These are phyloP conservation scores for Lophura nycthemera DNA, from an alignment of 2,113 vertebrate genomes.

Conservation along the genomic window DNA sequence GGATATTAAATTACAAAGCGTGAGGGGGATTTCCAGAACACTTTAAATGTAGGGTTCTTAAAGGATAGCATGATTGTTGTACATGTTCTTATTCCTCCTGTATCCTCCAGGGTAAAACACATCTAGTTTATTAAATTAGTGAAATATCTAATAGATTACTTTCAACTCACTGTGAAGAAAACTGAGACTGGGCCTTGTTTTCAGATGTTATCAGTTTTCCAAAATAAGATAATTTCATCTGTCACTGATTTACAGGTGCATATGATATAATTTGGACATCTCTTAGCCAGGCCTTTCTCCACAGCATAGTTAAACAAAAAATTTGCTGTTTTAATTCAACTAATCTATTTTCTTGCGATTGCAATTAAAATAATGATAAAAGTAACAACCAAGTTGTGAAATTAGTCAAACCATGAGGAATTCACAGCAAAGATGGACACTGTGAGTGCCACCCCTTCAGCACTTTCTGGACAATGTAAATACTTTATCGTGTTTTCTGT, in stretches of 20 bases:
- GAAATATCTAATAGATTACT: background rate
- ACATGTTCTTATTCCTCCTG: background rate
- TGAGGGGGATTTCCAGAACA: background rate
- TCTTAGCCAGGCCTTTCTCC: background rate
- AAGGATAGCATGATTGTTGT: background rate
- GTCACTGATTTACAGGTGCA: background rate
- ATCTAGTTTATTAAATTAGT: background rate
- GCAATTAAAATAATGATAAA: background rate
- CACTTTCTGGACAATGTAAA: background rate
- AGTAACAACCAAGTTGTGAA: background rate
- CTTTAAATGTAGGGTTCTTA: background rate
- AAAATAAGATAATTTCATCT: background rate
- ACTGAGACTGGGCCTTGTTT: background rate
- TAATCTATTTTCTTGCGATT: background rate
- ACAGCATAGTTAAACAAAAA: background rate
- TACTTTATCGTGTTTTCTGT: background rate
- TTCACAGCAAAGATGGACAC: background rate
- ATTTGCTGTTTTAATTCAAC: background rate
- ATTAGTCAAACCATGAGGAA: background rate
- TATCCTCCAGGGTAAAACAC: background rate
- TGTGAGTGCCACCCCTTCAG: background rate
- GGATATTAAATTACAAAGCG: background rate
- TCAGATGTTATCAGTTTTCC: background rate
- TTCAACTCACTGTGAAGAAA: background rate
- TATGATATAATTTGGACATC: background rate